A percentile compares a stretch with the other conserved stretches of the same genome.
These are phyloP conservation scores for Ridgeia piscesae DNA, from an alignment of 1,140 invertebrate species.

Conservation along the genomic window DNA sequence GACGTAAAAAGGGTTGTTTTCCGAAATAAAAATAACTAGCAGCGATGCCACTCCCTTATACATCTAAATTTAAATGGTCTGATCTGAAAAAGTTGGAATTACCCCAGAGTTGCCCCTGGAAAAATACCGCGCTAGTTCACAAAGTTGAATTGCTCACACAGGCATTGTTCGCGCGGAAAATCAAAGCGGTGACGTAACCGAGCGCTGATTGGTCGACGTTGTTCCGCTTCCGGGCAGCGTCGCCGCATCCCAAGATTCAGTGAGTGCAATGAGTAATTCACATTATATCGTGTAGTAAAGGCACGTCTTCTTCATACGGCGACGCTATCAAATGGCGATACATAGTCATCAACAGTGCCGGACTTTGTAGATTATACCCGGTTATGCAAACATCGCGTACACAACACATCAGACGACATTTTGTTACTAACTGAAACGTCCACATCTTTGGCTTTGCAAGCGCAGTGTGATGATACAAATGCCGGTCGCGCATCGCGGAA, in stretches of 20 bases:
- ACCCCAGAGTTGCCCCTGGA: no score
- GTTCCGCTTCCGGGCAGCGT: conserved; percentile 2
- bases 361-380: not conserved
- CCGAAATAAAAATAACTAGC: no score
- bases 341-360: not conserved
- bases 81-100: no score
- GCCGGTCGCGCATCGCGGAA: not conserved
- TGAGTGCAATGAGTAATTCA: not conserved
- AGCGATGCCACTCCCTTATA: no score
- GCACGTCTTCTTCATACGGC: not conserved
- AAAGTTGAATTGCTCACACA: not conserved
- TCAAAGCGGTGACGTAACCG: not conserved
- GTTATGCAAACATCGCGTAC: not conserved
- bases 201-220: not conserved
- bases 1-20: no score
- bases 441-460: not conserved
- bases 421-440: not conserved
- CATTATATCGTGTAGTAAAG: not conserved
- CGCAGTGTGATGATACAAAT: not conserved
- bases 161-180: conserved; percentile 4
- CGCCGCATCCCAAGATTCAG: not conserved
- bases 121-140: no score
- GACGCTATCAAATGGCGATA: not conserved
- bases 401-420: not conserved
- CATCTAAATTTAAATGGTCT: no score